Conservation (phyloP, 35 echinoderm and acorn worm genomes). For the Ophiothrix spiculata region DNA sequence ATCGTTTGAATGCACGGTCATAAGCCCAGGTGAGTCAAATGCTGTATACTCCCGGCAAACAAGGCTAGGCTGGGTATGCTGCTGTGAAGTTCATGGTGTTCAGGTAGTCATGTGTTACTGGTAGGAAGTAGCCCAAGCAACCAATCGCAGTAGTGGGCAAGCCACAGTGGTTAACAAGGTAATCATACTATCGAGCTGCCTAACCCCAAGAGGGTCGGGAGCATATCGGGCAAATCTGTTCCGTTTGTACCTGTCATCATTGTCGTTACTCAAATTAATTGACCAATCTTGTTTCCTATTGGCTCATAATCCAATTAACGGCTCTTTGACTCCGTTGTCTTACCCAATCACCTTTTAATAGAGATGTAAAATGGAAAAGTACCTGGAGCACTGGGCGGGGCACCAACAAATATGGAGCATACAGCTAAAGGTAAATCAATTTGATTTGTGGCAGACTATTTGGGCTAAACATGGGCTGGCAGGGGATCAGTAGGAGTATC, state of each 20-base stretch:
- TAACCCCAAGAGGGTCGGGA: conserved; percentile 38
- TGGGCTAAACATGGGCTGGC: not conserved
- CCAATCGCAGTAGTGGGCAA: not conserved
- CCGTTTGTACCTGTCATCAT: conserved; percentile 71
- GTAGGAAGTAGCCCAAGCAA: conserved; percentile 6
- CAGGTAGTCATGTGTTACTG: conserved; percentile 9
- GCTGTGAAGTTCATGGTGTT: not conserved
- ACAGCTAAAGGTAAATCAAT: not conserved
- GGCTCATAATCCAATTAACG: conserved; percentile 75
- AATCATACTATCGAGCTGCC: conserved; percentile 29
- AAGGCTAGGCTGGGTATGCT: not conserved
- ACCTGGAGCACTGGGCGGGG: conserved; percentile 29
- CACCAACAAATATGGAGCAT: not conserved
- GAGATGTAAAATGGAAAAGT: conserved; percentile 20
- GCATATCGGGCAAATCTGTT: conserved; percentile 48
- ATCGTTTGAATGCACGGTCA: not conserved
- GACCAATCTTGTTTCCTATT: conserved; percentile 78
- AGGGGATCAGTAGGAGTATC: not conserved
- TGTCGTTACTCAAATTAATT: conserved; percentile 89
- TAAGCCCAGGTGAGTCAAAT: not conserved
- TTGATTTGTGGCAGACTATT: not conserved
- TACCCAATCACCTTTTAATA: conserved; percentile 53
- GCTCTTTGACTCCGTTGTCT: conserved; percentile 56
- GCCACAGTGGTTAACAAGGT: conserved; percentile 38
- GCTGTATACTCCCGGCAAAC: not conserved